These are phyloP conservation scores for Tenthredo mesomela DNA, from an alignment of 2,888 invertebrate species.

Conservation along the genomic window DNA sequence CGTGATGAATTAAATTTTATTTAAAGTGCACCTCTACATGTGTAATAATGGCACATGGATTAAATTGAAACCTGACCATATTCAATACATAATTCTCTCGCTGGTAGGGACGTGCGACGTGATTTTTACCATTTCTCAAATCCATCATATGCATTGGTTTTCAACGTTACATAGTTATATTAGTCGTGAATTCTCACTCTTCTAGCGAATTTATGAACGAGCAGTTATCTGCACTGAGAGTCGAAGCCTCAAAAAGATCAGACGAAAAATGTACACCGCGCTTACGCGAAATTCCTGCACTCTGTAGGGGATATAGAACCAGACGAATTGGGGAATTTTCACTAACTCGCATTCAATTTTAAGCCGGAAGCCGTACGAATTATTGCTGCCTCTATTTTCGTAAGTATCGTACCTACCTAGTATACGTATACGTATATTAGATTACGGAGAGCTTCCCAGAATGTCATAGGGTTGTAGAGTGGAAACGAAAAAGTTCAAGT, in stretches of 20 bases:
- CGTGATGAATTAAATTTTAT: not conserved
- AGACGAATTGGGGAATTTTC: constrained; percentile 76
- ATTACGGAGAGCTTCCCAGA: constrained; percentile 66
- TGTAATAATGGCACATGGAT: not conserved
- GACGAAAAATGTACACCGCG: constrained; percentile 74
- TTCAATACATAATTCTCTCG: not conserved
- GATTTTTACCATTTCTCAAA: not conserved
- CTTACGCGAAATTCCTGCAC: constrained; percentile 12
- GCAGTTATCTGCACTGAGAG: not conserved
- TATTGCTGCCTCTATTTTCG: constrained; percentile 75
- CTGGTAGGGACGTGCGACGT: not conserved
- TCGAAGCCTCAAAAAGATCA: constrained; percentile 76
- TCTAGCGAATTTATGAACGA: constrained; percentile 2
- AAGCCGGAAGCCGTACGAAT: constrained; percentile 77
- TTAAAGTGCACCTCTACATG: not conserved
- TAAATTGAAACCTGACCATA: constrained; percentile 2
- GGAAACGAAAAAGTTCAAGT: not conserved
- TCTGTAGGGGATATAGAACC: constrained; percentile 47
- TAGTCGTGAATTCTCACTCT: not conserved
- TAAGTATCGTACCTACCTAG: constrained; percentile 51
- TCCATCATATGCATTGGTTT: too few relatives aligned
- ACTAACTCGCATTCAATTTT: constrained; percentile 78
- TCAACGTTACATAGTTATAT: not conserved
- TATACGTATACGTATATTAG: constrained; percentile 68
- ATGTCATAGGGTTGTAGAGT: not conserved